Conservation (phyloP, 2,113 vertebrate genomes). For the Tychaedon coryphoeus region DNA sequence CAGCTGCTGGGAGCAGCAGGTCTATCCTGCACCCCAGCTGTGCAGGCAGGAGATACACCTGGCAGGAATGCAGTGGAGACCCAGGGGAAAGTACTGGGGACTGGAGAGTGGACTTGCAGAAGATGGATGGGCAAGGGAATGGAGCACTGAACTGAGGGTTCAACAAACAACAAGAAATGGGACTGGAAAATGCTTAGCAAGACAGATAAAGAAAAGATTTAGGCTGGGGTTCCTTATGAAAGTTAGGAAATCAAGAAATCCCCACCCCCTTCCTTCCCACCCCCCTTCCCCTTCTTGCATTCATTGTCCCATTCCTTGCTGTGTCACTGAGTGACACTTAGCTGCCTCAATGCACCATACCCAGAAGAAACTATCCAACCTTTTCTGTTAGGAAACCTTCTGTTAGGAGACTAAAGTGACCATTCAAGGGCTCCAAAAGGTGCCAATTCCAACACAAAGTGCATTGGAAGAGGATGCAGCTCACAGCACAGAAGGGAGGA, state of each 20-base stretch:
- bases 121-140: not conserved
- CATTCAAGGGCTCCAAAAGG: not conserved
- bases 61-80: accelerated
- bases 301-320: accelerated
- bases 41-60: not conserved
- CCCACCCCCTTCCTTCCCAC: accelerated
- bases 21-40: not conserved
- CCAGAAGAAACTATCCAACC: not conserved
- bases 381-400: not conserved
- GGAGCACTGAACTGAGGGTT: not conserved
- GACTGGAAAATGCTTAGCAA: not conserved
- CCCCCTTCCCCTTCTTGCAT: not conserved
- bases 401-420: not conserved
- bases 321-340: not conserved
- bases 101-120: accelerated
- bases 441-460: not conserved
- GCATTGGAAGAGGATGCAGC: not conserved
- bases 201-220: not conserved
- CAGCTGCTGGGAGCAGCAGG: not conserved
- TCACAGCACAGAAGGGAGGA: not conserved
- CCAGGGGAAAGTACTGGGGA: too few species aligned
- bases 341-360: not conserved
- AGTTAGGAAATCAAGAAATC: not conserved
- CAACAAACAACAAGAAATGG: not conserved
- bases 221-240: not conserved